Percentiles rank a stretch among this genome's conserved stretches.
These are phyloP conservation scores for Thinocorus orbignyianus DNA, from an alignment of 2,113 vertebrate species.

Conservation along the genomic window DNA sequence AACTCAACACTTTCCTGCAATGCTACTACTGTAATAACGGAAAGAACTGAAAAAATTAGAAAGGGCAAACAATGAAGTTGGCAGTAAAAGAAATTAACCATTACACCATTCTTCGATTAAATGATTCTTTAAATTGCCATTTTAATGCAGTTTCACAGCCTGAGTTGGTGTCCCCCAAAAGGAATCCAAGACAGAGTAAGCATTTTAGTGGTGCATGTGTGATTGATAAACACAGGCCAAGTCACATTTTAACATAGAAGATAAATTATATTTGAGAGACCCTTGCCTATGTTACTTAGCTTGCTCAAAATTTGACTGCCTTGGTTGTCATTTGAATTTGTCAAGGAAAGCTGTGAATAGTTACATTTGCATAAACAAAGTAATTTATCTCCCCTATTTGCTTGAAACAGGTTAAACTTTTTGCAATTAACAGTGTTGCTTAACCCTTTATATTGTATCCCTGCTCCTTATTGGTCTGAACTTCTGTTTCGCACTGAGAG, in stretches of 20 bases:
- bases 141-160: background rate
- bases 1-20: background rate
- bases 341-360: background rate
- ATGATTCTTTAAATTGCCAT: background rate
- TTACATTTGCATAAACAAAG: background rate
- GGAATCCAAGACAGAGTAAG: background rate
- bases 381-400: background rate
- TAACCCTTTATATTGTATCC: background rate
- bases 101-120: background rate
- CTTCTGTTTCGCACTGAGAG: background rate
- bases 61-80: background rate
- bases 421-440: background rate
- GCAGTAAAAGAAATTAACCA: background rate
- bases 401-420: background rate
- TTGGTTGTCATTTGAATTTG: conserved; percentile 41
- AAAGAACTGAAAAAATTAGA: background rate
- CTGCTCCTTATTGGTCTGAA: background rate
- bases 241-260: background rate
- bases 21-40: background rate
- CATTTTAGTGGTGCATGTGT: background rate
- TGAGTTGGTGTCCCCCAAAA: background rate
- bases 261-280: background rate
- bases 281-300: background rate
- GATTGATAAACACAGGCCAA: background rate
- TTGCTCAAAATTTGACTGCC: conserved; percentile 36